Conservation (phyloP, 2,113 vertebrate species). For the Piaya cayana region DNA sequence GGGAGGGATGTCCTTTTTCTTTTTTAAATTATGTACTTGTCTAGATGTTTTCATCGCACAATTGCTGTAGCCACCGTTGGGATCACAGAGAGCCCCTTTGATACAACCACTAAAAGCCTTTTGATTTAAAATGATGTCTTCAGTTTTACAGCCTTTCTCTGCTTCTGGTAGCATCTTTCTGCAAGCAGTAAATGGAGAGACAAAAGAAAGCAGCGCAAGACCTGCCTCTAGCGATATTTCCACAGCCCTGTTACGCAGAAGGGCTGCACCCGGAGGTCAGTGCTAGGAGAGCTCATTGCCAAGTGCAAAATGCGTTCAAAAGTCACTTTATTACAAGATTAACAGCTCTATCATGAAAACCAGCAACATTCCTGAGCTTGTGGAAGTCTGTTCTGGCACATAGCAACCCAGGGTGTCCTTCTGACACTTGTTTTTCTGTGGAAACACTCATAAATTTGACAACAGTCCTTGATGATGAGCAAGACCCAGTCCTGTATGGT, state of each 20-base stretch:
- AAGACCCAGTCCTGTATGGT: background rate
- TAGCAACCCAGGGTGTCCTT: background rate
- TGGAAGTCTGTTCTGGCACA: background rate
- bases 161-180: constrained; percentile 36
- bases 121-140: constrained; percentile 32
- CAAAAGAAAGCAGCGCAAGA: constrained; percentile 28
- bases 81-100: constrained; percentile 8
- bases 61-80: background rate
- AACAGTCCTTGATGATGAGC: background rate
- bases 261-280: background rate
- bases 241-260: constrained; percentile 8
- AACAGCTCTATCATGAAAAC: constrained; percentile 15
- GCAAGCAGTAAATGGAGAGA: constrained; percentile 12
- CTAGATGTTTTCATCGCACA: constrained; percentile 2
- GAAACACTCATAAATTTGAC: constrained; percentile 4
- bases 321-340: constrained; percentile 35
- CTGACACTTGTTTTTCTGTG: background rate
- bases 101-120: constrained; percentile 38
- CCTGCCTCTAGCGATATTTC: constrained; percentile 55
- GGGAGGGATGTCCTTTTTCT: background rate
- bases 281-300: background rate
- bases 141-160: constrained; percentile 31
- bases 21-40: constrained; percentile 28
- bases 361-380: background rate
- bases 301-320: constrained; percentile 1